phyloP scores from a whole-genome alignment of 1,140 invertebrate genomes.

The Ladona fulva region DNA sequence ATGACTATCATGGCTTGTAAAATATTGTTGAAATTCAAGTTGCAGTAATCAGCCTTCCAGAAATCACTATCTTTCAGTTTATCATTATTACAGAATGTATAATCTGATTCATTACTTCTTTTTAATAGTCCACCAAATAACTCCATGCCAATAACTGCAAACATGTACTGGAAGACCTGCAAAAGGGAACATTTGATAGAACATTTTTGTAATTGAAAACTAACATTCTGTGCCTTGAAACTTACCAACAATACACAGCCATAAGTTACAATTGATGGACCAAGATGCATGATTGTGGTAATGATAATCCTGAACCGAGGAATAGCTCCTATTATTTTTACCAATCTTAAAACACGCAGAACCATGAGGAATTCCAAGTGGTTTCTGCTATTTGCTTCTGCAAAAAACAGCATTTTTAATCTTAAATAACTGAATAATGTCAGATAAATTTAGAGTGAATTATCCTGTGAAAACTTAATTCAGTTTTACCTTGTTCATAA shows the following conservation, averaged over 20 bases:
- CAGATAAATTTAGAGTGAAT: too few relatives aligned
- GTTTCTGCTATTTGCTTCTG: conserved; percentile 33
- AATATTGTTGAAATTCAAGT: conserved; percentile 46
- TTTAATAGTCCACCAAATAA: conserved; percentile 36
- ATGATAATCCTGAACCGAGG: conserved; percentile 42
- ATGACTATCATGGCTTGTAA: conserved; percentile 39
- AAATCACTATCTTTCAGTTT: conserved; percentile 37
- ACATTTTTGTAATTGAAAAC: neutral
- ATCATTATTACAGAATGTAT: conserved; percentile 38
- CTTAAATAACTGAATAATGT: too few relatives aligned
- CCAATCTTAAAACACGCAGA: conserved; percentile 38
- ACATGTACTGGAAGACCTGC: conserved; percentile 43
- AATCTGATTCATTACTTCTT: conserved; percentile 24
- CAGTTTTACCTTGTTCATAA: neutral
- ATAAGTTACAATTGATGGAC: conserved; percentile 42
- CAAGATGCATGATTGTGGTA: conserved; percentile 40
- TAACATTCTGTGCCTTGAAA: conserved; percentile 9
- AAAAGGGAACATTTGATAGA: neutral
- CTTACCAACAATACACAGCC: conserved; percentile 43
- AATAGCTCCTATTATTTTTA: conserved; percentile 42
- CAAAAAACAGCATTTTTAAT: conserved; percentile 14
- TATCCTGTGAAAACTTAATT: too few relatives aligned
- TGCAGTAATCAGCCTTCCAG: conserved; percentile 38
- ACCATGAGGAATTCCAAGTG: conserved; percentile 40
- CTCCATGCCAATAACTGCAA: conserved; percentile 47